These are phyloP conservation scores for Melanotaenia trifasciata DNA, from an alignment of 2,797 vertebrate genomes.

Conservation along the genomic window DNA sequence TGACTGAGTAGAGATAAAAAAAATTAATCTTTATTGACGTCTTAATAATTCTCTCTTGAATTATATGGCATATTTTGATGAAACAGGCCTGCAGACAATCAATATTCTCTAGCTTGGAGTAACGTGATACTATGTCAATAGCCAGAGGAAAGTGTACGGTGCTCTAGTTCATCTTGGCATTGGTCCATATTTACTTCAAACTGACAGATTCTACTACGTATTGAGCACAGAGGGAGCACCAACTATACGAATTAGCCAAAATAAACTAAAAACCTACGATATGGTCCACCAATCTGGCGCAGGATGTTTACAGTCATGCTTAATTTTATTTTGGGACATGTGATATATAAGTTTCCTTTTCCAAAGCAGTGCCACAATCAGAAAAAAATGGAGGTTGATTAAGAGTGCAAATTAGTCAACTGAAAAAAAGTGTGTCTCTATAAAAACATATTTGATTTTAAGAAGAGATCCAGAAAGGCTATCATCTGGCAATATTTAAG, in stretches of 20 bases:
- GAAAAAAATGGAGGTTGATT: slow-evolving; percentile 14
- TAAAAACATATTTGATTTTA: slow-evolving; percentile 33
- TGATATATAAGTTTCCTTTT: slow-evolving; percentile 11
- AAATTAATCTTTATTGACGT: slow-evolving; percentile 75
- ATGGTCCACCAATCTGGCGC: slow-evolving; percentile 21
- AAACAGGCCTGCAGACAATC: slow-evolving; percentile 61
- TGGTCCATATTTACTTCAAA: slow-evolving; percentile 54
- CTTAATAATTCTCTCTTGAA: slow-evolving; percentile 62
- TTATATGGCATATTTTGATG: slow-evolving; percentile 66
- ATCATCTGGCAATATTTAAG: slow-evolving; percentile 18
- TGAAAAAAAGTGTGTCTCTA: slow-evolving; percentile 18
- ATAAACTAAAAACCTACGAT: slow-evolving; percentile 46
- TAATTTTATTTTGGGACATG: slow-evolving; percentile 20
- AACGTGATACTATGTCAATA: slow-evolving; percentile 66
- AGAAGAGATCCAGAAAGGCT: slow-evolving; percentile 19
- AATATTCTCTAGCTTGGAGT: slow-evolving; percentile 56
- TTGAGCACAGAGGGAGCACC: slow-evolving; percentile 24
- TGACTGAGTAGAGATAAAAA: slow-evolving; percentile 46
- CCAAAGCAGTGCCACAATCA: slow-evolving; percentile 23
- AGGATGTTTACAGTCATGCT: slow-evolving; percentile 8
- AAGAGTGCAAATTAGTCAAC: slow-evolving; percentile 22
- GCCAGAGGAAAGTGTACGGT: slow-evolving; percentile 45
- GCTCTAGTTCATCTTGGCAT: slow-evolving; percentile 53
- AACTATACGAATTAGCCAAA: slow-evolving; percentile 37
- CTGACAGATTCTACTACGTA: slow-evolving; percentile 45